Conservation (phyloP, 2,113 vertebrate genomes). For the Pica pica region DNA sequence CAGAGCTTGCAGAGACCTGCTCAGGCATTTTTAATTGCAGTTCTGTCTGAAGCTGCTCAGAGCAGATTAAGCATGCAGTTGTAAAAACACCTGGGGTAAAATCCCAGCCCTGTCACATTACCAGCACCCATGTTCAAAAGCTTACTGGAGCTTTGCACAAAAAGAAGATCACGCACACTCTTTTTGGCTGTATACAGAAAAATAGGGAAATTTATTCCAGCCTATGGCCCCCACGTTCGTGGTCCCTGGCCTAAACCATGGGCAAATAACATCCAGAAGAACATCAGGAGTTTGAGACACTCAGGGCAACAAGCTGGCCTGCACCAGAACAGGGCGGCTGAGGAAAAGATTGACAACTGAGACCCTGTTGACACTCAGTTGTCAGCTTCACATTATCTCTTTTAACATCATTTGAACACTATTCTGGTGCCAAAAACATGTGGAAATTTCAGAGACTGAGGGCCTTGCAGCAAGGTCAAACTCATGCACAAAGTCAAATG, state of each 20-base stretch:
- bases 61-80: not conserved
- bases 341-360: not conserved
- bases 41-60: not conserved
- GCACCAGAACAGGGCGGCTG: not conserved
- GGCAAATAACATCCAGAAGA: not conserved
- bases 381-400: not conserved
- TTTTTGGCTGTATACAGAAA: not conserved
- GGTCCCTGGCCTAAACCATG: not conserved
- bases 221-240: not conserved
- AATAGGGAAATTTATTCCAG: not conserved
- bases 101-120: not conserved
- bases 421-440: not conserved
- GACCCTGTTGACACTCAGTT: not conserved
- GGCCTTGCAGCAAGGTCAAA: not conserved
- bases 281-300: not conserved
- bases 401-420: not conserved
- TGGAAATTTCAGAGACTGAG: not conserved
- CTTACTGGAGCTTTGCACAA: not conserved
- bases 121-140: not conserved
- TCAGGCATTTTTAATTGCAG: not conserved
- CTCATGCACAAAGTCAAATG: not conserved
- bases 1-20: not conserved
- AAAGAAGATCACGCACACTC: accelerated
- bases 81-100: not conserved
- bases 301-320: not conserved